Evolutionary conservation across 2,797 vertebrate genomes (phyloP).

Genomic region (Pogoniulus pusillus): DNA sequence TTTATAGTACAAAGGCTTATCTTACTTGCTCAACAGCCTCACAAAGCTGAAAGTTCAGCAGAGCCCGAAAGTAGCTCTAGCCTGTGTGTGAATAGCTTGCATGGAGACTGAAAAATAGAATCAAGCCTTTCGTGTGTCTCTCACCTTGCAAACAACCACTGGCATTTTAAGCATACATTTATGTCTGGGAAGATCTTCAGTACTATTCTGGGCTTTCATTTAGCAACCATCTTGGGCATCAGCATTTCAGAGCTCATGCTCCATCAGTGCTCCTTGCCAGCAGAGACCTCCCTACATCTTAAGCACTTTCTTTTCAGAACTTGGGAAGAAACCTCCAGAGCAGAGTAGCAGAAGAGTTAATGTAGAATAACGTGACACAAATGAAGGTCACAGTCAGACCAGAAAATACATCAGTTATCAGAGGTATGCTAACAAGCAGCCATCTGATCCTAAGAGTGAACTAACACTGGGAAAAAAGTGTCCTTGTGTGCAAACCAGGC

Average conservation of each 20-base stretch:
- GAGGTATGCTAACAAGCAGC: background rate
- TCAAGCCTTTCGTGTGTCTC: background rate
- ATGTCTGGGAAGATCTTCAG: background rate
- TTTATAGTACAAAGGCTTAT: background rate
- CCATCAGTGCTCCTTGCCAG: background rate
- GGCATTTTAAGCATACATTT: background rate
- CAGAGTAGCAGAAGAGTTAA: background rate
- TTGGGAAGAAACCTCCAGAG: background rate
- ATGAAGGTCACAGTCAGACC: accelerated
- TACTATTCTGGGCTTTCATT: background rate
- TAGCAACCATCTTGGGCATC: background rate
- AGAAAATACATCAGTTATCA: background rate
- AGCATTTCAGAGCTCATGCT: background rate
- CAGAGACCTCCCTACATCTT: background rate
- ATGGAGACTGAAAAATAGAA: background rate
- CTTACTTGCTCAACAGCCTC: background rate
- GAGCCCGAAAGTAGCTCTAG: background rate
- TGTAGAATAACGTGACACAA: background rate
- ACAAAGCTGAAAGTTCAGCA: background rate
- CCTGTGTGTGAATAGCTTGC: background rate
- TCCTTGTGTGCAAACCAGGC: background rate
- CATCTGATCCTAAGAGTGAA: background rate
- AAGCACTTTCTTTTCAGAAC: background rate
- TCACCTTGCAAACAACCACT: background rate
- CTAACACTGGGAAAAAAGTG: background rate